Evolutionary conservation across 2,888 invertebrate species (phyloP).

Genomic region (Acleris holmiana): DNA sequence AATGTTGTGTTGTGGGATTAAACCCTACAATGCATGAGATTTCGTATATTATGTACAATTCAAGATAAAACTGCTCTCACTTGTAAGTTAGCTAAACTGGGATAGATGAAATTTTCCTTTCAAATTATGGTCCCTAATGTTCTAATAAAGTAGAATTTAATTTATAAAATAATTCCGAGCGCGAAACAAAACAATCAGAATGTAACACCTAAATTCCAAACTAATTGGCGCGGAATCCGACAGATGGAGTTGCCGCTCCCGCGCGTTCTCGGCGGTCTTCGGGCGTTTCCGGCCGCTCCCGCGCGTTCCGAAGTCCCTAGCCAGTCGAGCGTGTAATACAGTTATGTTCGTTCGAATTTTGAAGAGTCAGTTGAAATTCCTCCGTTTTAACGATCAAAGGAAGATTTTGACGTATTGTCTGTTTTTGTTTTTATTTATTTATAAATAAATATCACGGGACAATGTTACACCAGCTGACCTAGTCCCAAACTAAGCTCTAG

Average conservation of each 20-base stretch:
- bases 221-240: conserved; percentile 32
- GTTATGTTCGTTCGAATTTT: conserved; percentile 26
- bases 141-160: conserved; percentile 1
- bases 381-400: conserved; percentile 1
- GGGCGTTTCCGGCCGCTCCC: conserved; percentile 14
- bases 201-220: conserved; percentile 17
- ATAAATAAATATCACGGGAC: too few relatives aligned
- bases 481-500: too few relatives aligned
- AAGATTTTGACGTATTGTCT: neutral
- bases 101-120: too few relatives aligned
- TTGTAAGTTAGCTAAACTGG: too few relatives aligned
- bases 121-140: too few relatives aligned
- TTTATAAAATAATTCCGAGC: conserved; percentile 12
- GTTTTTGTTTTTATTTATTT: neutral
- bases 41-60: too few relatives aligned
- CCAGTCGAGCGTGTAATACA: conserved; percentile 28
- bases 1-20: too few relatives aligned
- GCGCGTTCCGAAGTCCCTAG: conserved; percentile 16
- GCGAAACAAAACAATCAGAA: conserved; percentile 23
- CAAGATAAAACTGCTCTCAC: too few relatives aligned
- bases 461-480: too few relatives aligned
- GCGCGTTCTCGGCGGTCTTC: conserved; percentile 13
- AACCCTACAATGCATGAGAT: too few relatives aligned
- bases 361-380: conserved; percentile 23
- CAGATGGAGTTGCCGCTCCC: conserved; percentile 28